phyloP scores from a whole-genome alignment of 2,113 vertebrate genomes.

The Brachyistius frenatus region DNA sequence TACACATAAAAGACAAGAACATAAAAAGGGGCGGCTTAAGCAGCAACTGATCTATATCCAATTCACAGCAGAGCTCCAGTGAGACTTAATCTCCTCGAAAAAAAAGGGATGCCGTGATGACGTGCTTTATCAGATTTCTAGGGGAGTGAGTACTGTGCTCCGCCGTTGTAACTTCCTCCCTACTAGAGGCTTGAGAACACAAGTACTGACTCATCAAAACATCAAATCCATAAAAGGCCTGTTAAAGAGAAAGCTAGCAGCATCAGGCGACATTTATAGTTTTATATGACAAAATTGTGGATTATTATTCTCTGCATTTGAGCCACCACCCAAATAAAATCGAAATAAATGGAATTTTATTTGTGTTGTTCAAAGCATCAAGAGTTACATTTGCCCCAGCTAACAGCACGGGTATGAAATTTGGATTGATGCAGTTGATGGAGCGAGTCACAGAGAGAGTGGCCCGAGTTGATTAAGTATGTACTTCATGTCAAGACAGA shows the following conservation, averaged over 20 bases:
- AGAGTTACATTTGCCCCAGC: too few species aligned
- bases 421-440: too few species aligned
- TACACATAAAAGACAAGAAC: neutral
- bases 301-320: neutral
- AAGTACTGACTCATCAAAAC: conserved; percentile 1
- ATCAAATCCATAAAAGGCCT: neutral
- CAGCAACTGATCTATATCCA: too few species aligned
- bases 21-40: neutral
- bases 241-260: neutral
- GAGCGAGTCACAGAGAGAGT: too few species aligned
- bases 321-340: neutral
- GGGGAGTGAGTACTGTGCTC: neutral
- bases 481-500: too few species aligned
- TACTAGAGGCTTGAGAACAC: neutral
- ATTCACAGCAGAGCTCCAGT: too few species aligned
- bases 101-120: too few species aligned
- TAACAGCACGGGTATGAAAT: too few species aligned
- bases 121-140: neutral
- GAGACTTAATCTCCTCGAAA: too few species aligned
- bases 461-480: too few species aligned
- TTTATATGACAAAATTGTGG: neutral
- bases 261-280: neutral
- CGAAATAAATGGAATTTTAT: too few species aligned
- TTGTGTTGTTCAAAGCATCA: too few species aligned
- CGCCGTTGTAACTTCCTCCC: neutral